Conservation (phyloP, 2,797 vertebrate genomes). For the Oreochromis grahami region DNA sequence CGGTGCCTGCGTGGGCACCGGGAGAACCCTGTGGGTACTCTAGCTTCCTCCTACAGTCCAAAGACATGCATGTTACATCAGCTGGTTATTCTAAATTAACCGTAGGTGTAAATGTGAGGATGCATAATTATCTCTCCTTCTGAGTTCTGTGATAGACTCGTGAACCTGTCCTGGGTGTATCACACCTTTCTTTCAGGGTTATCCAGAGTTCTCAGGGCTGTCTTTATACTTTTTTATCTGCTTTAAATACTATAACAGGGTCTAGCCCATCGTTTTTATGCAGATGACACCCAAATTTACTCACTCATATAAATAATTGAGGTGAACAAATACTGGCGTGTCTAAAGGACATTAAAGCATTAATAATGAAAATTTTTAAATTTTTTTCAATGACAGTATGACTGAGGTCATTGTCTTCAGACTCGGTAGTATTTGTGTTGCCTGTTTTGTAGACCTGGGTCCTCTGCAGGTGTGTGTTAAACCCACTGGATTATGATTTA, state of each 20-base stretch:
- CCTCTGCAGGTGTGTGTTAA: background rate
- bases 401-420: background rate
- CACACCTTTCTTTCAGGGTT: background rate
- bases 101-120: background rate
- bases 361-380: accelerated
- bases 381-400: background rate
- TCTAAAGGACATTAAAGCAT: background rate
- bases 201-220: background rate
- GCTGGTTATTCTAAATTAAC: background rate
- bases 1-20: background rate
- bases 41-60: background rate
- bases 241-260: background rate
- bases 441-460: background rate
- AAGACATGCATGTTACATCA: background rate
- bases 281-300: background rate
- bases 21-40: background rate
- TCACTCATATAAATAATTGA: background rate
- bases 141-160: background rate
- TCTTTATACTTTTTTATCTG: background rate
- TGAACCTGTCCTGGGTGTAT: background rate
- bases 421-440: background rate
- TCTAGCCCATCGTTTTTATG: background rate
- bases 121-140: background rate
- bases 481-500: background rate
- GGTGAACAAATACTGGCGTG: background rate